These are phyloP conservation scores for Hemithea aestivaria DNA, from an alignment of 2,888 invertebrate species.

Conservation along the genomic window DNA sequence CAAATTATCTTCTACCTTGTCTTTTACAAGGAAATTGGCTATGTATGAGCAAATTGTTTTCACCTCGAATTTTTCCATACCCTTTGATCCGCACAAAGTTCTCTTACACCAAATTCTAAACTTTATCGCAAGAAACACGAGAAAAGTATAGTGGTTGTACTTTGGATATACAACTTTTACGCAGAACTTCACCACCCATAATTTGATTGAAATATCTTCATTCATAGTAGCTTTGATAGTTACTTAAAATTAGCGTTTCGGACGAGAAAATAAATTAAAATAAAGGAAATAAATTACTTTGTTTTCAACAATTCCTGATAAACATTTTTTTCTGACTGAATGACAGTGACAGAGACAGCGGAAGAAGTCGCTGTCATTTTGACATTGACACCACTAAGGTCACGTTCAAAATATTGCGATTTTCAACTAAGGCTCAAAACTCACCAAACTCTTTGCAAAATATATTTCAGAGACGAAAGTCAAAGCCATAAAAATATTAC, in stretches of 20 bases:
- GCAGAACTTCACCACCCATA: constrained; percentile 72
- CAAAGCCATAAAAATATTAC: not conserved
- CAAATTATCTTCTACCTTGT: constrained; percentile 47
- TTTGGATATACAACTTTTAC: constrained; percentile 70
- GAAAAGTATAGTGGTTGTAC: constrained; percentile 62
- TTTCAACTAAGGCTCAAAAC: too few relatives aligned
- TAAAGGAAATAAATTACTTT: too few relatives aligned
- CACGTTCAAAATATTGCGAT: too few relatives aligned
- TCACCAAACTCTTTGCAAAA: too few relatives aligned
- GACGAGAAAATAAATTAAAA: too few relatives aligned
- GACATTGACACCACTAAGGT: too few relatives aligned
- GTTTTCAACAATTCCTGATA: too few relatives aligned
- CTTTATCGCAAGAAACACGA: constrained; percentile 65
- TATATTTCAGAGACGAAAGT: too few relatives aligned
- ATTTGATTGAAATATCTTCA: constrained; percentile 45
- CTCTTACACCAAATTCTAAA: constrained; percentile 54
- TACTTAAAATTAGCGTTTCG: not conserved
- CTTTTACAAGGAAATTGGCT: constrained; percentile 40
- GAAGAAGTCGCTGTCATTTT: too few relatives aligned
- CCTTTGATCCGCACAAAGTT: constrained; percentile 22
- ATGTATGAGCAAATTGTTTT: constrained; percentile 49
- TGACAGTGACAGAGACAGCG: too few relatives aligned
- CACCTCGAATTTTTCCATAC: constrained; percentile 50
- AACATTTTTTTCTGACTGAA: too few relatives aligned
- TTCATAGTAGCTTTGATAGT: constrained; percentile 53